These are phyloP conservation scores for Phataginus tricuspis DNA, from an alignment of 2,797 vertebrate genomes.

Conservation along the genomic window DNA sequence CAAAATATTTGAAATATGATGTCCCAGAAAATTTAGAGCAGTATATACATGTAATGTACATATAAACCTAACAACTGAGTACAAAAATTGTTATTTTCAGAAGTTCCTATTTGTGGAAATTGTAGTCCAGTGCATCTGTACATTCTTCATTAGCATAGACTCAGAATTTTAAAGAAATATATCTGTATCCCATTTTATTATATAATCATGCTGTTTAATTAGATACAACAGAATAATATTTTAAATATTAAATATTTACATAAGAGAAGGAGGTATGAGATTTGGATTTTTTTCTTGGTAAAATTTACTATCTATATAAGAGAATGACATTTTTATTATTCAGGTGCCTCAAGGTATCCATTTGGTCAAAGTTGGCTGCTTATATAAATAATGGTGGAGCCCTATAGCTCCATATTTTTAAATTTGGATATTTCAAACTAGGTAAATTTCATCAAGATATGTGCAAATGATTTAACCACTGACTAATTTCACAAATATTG, in stretches of 20 bases:
- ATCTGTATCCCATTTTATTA: background rate
- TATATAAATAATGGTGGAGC: constrained; percentile 8
- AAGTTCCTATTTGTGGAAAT: background rate
- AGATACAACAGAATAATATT: background rate
- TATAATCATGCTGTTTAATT: background rate
- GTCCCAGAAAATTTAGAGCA: background rate
- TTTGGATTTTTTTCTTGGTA: background rate
- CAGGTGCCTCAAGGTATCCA: background rate
- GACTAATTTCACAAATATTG: constrained; percentile 68
- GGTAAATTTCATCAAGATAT: constrained; percentile 35
- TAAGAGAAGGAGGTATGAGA: background rate
- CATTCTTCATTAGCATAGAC: background rate
- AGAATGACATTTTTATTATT: background rate
- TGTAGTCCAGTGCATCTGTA: background rate
- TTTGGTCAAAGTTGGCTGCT: background rate
- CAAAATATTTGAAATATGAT: background rate
- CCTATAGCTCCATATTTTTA: constrained; percentile 24
- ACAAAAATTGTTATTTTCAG: background rate
- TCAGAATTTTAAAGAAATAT: background rate
- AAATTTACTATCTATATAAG: background rate
- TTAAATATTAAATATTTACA: constrained; percentile 42
- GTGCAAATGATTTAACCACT: constrained; percentile 61
- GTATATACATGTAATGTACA: background rate
- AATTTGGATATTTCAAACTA: constrained; percentile 46
- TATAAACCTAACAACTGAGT: background rate